phyloP scores from a whole-genome alignment of 2,797 vertebrate species.

The Salarias fasciatus region DNA sequence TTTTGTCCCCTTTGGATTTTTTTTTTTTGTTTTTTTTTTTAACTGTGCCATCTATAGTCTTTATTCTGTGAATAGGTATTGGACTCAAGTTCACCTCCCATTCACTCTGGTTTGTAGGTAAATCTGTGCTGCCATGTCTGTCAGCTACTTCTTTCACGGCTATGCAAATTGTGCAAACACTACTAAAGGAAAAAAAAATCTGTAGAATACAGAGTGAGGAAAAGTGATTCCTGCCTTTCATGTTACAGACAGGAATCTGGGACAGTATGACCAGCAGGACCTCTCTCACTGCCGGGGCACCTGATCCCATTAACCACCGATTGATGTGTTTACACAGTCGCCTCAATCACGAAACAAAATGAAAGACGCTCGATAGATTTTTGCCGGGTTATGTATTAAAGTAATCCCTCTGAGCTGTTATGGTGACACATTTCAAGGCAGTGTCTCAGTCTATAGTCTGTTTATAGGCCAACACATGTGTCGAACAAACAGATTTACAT shows the following conservation, averaged over 20 bases:
- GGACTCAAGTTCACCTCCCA: conserved; percentile 24
- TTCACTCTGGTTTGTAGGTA: conserved; percentile 22
- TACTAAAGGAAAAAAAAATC: conserved; percentile 22
- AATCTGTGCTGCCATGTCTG: conserved; percentile 27
- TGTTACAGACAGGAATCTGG: conserved; percentile 38
- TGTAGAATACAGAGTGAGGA: conserved; percentile 13
- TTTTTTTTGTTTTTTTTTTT: too few species aligned
- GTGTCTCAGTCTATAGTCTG: neutral
- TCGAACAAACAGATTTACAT: neutral
- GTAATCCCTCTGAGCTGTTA: neutral
- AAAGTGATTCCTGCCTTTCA: conserved; percentile 41
- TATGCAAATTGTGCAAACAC: conserved; percentile 55
- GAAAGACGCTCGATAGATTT: conserved; percentile 24
- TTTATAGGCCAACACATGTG: neutral
- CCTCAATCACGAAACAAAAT: conserved; percentile 45
- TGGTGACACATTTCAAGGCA: conserved; percentile 5
- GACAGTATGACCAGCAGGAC: conserved; percentile 31
- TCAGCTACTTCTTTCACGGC: conserved; percentile 38
- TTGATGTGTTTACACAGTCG: conserved; percentile 51
- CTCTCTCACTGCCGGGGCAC: conserved; percentile 34
- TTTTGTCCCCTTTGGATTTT: conserved; percentile 19
- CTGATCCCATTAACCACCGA: conserved; percentile 40
- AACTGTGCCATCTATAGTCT: conserved; percentile 23
- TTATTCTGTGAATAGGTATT: conserved; percentile 39
- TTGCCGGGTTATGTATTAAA: conserved; percentile 1